Percentiles rank a stretch among this genome's conserved stretches.
phyloP scores from a whole-genome alignment of 2,888 invertebrate species.

The Selenia dentaria region DNA sequence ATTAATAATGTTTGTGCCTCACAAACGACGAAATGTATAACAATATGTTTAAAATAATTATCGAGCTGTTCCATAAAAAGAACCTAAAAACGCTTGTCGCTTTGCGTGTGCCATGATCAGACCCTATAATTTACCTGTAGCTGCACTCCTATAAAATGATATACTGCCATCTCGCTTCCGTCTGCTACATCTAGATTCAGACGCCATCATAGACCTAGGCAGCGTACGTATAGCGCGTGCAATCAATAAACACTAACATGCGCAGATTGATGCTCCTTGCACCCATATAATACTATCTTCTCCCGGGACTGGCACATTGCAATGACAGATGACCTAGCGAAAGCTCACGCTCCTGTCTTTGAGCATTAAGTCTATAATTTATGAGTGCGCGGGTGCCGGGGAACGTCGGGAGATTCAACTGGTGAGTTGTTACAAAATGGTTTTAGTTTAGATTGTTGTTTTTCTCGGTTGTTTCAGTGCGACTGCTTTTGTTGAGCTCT shows the following conservation, averaged over 20 bases:
- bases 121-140: constrained; percentile 16
- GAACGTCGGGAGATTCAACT: neutral
- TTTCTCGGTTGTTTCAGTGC: no score
- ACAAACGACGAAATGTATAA: no score
- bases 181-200: constrained; percentile 23
- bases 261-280: constrained; percentile 30
- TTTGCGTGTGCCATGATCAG: neutral
- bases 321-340: constrained; percentile 26
- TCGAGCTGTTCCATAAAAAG: no score
- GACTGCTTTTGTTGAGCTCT: no score
- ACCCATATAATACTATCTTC: constrained; percentile 14
- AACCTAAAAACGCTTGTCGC: constrained; percentile 1
- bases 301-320: constrained; percentile 16
- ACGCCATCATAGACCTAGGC: constrained; percentile 16
- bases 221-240: neutral
- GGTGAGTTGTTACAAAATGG: neutral
- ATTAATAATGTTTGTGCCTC: no score
- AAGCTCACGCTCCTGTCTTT: constrained; percentile 5
- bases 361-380: no score
- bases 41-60: no score
- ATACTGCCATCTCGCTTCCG: constrained; percentile 23
- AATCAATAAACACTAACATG: constrained; percentile 27
- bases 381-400: neutral
- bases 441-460: no score
- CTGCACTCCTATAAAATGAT: constrained; percentile 3